phyloP scores from a whole-genome alignment of 2,113 vertebrate species.

The Cebus imitator region DNA sequence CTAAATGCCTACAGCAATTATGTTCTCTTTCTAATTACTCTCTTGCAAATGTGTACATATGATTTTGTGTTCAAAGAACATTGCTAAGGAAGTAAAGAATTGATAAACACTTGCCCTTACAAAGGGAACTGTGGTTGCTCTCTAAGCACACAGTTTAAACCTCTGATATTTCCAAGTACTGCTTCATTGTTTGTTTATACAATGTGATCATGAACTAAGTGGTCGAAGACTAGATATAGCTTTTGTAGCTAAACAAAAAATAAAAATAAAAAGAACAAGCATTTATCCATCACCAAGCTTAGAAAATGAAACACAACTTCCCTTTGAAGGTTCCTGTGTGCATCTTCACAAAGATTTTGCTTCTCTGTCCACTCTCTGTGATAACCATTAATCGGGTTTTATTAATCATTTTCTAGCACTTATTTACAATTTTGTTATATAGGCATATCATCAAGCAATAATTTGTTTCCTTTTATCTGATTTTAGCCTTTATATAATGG shows the following conservation, averaged over 20 bases:
- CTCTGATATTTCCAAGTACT: neutral
- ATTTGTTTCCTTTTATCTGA: neutral
- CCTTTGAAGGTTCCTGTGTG: accelerated
- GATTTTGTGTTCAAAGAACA: neutral
- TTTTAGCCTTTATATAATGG: neutral
- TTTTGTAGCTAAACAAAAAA: neutral
- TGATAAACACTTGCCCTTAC: neutral
- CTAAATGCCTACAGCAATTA: neutral
- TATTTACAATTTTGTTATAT: neutral
- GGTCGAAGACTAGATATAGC: neutral
- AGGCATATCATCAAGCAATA: neutral
- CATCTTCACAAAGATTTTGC: neutral
- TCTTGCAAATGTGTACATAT: neutral
- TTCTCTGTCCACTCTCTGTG: neutral
- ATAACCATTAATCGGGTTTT: neutral
- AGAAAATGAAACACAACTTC: neutral
- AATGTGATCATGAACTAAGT: neutral
- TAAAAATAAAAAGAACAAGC: neutral
- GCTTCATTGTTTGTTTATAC: neutral
- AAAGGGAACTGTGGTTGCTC: neutral
- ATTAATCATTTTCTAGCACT: neutral
- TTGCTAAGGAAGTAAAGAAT: neutral
- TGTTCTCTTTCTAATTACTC: neutral
- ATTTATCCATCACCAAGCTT: neutral
- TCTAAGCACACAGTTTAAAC: neutral